Base-by-base conservation (phyloP, 2,113 vertebrate genomes). In the Tupaia chinensis region DNA sequence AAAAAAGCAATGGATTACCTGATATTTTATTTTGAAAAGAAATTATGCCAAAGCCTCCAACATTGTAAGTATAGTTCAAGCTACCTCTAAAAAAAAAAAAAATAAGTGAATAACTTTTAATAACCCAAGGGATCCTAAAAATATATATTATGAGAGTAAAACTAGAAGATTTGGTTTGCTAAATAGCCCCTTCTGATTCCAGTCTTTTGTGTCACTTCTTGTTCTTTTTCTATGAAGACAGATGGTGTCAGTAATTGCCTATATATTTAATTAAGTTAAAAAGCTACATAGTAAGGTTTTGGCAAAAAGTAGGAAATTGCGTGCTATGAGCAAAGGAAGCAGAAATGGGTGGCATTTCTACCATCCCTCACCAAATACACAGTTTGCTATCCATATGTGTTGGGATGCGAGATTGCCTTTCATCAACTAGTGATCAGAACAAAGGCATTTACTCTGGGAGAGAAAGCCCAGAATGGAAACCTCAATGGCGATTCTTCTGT, bases 241-340 rank as follows among this genome's bases (percentile, higher is more conserved):
- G 98, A 99, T 98, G 98, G 98, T 98, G 98, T 98, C 98, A 98
- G 98, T 98, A 99, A 99, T 98, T 98, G 98, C 96, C 98, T 99
- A 98, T 98, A 98, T 98, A 98, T 98, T 98, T 97, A 98, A 98
- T 98, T 98, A 98, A 97, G 98, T 98, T 96, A 98, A 98, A 98
- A 98, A 97, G 98, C 97, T 61, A 98, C 98, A 98, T 98, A 98
- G 98, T 95, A 97, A 98, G 98, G 58, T 69, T 97, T 97, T 97
- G 97, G 96, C 80, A 96, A 98, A 95, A 98, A 53, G 34, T 0
- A 58, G 92, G 95, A 95, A 97, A 98, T 96, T 88, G 29, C 87
- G 87, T 95, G 87, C 89, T 89, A 72, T 61, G 23, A 87, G 54
- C 91, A 92, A 98, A 29, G 65, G 91, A 93, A 93, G 29, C 4